Evolutionary conservation across 2,888 invertebrate species (phyloP).

Genomic region (Lingula anatina): DNA sequence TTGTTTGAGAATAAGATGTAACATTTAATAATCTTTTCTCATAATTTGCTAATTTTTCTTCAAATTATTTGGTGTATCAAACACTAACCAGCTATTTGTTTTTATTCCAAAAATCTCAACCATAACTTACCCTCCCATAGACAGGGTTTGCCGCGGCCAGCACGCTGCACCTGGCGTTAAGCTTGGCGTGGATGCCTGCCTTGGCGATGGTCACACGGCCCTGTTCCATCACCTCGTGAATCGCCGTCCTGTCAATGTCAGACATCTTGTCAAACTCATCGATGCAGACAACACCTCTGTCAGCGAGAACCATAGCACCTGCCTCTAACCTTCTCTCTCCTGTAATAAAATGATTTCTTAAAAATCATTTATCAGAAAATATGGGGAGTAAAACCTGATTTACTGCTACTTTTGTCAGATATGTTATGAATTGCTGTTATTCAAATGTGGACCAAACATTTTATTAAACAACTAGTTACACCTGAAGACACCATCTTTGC

Average conservation of each 20-base stretch:
- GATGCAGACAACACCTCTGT: constrained; percentile 92
- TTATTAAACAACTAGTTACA: too few relatives aligned
- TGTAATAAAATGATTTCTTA: constrained; percentile 11
- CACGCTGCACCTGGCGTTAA: constrained; percentile 96
- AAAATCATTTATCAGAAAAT: too few relatives aligned
- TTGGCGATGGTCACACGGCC: constrained; percentile 93
- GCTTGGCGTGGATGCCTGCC: constrained; percentile 93
- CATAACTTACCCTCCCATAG: constrained; percentile 74
- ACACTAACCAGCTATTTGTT: too few relatives aligned
- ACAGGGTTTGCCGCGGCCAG: constrained; percentile 99
- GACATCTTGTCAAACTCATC: constrained; percentile 99
- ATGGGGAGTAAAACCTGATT: too few relatives aligned
- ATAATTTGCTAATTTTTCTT: too few relatives aligned
- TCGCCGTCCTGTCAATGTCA: constrained; percentile 96
- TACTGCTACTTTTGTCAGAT: too few relatives aligned
- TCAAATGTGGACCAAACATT: too few relatives aligned
- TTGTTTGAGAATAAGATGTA: too few relatives aligned
- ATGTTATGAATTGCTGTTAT: too few relatives aligned
- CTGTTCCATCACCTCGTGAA: constrained; percentile 99
- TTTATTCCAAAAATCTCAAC: constrained; percentile 58
- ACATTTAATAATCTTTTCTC: too few relatives aligned
- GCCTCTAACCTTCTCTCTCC: constrained; percentile 75
- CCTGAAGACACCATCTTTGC: too few relatives aligned
- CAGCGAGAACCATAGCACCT: constrained; percentile 99
- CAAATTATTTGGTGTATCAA: too few relatives aligned